Evolutionary conservation across 2,113 vertebrate species (phyloP), one percentile per base, ranked within the genome.

Genomic region (Python bivittatus): DNA sequence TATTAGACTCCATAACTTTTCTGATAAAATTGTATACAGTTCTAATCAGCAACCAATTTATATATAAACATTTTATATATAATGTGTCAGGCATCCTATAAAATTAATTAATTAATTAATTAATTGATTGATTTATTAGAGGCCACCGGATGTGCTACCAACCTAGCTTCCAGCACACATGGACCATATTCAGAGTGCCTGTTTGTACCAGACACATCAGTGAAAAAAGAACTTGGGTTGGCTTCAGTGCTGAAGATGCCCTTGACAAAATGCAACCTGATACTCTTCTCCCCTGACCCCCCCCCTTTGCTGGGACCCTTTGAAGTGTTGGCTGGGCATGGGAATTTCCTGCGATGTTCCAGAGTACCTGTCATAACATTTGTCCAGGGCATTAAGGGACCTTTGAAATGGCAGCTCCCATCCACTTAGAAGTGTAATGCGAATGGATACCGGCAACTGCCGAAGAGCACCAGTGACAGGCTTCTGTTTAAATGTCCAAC

Each of bases 111-210:
- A n/a, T n/a, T n/a, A n/a, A n/a, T n/a, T n/a, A n/a, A n/a, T n/a
- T n/a, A n/a, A n/a, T n/a, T n/a, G n/a, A n/a, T n/a, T n/a, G n/a
- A n/a, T 48, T 48, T 79, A 7, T 79, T 38, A 79, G 22, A 38
- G 17, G 72, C 33, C 1, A 79, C 72, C 33, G 38, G 72, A 42
- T 22, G 33, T 79, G 17, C 42, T 79, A 42, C 20, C 33, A 22
- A 7, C 7, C 33, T 79, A 42, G 17, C 7, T 22, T 88, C 58
- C 95, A 94, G 92, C 93, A 87, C 93, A 95, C 93, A 95, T 92
- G 84, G 90, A 94, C 91, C 95, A 94, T 94, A 94, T 96, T 22
- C 96, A 96, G 94, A 93, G 96, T 93, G 96, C 95, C 92, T 97
- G 92, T 93, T 90, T 89, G 93, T n/a, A 94, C 88, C 95, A 96